Conservation (phyloP, 2,797 vertebrate genomes). For the Tachyglossus aculeatus region DNA sequence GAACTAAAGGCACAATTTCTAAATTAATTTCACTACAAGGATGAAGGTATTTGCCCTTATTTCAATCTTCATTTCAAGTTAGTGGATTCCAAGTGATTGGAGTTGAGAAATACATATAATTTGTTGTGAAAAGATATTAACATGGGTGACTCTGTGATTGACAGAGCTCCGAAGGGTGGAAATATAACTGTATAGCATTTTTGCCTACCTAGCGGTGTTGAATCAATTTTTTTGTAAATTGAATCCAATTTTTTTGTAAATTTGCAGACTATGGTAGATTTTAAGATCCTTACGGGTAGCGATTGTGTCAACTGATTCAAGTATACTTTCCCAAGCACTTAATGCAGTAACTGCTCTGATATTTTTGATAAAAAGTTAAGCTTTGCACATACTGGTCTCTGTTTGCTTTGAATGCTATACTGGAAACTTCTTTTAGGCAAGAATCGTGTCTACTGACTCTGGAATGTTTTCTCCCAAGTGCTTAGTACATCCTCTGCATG, state of each 20-base stretch:
- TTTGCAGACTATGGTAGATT: too few relatives aligned
- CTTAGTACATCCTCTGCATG: not conserved
- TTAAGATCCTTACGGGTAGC: too few relatives aligned
- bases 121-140: not conserved
- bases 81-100: not conserved
- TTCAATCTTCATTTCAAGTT: not conserved
- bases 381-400: too few relatives aligned
- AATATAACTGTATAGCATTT: not conserved
- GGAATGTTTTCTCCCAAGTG: not conserved
- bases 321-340: too few relatives aligned
- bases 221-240: not conserved
- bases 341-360: too few relatives aligned
- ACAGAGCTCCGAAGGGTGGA: not conserved
- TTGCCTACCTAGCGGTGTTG: not conserved
- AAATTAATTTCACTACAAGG: not conserved
- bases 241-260: too few relatives aligned
- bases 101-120: not conserved
- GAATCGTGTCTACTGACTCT: too few relatives aligned
- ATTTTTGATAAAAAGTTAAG: too few relatives aligned
- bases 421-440: too few relatives aligned
- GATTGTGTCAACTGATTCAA: too few relatives aligned
- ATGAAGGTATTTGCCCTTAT: not conserved
- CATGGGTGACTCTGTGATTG: not conserved
- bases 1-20: not conserved
- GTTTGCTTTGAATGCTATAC: too few relatives aligned